Conservation (phyloP, 2,113 vertebrate genomes). For the Excalfactoria chinensis region DNA sequence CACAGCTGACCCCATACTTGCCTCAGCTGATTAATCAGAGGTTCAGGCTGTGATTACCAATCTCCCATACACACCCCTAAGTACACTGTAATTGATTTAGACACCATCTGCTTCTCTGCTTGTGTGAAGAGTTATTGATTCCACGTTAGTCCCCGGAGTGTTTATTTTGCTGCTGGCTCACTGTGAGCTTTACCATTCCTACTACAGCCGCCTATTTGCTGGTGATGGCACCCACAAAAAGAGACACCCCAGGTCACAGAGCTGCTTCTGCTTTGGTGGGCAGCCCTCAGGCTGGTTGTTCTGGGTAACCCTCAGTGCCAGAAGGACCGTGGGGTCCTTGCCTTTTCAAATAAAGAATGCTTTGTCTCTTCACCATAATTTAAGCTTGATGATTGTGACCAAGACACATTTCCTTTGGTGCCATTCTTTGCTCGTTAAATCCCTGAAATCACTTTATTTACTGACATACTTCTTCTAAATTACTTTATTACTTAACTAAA, state of each 20-base stretch:
- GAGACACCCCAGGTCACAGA: neutral
- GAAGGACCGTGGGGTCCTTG: neutral
- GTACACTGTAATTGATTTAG: neutral
- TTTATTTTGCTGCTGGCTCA: neutral
- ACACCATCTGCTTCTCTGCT: neutral
- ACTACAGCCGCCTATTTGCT: neutral
- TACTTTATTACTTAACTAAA: slow-evolving; percentile 32
- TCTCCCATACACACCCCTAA: too few relatives aligned
- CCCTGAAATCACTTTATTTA: slow-evolving; percentile 29
- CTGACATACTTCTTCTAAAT: slow-evolving; percentile 43
- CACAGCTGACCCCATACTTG: too few relatives aligned
- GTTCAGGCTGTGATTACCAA: too few relatives aligned
- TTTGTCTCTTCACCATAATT: neutral
- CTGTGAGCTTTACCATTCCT: neutral
- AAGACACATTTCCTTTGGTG: slow-evolving; percentile 24
- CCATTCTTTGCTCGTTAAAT: slow-evolving; percentile 21
- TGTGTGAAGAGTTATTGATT: neutral
- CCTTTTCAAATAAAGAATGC: neutral
- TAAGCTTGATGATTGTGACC: neutral
- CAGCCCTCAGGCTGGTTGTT: neutral
- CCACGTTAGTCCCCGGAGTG: neutral
- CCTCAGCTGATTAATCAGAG: too few relatives aligned
- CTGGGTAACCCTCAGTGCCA: neutral
- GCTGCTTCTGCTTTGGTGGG: neutral
- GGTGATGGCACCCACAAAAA: neutral